Percentiles rank a stretch among this genome's conserved stretches.
These are phyloP conservation scores for Bombus breviceps DNA, from an alignment of 1,140 invertebrate genomes.

Conservation along the genomic window DNA sequence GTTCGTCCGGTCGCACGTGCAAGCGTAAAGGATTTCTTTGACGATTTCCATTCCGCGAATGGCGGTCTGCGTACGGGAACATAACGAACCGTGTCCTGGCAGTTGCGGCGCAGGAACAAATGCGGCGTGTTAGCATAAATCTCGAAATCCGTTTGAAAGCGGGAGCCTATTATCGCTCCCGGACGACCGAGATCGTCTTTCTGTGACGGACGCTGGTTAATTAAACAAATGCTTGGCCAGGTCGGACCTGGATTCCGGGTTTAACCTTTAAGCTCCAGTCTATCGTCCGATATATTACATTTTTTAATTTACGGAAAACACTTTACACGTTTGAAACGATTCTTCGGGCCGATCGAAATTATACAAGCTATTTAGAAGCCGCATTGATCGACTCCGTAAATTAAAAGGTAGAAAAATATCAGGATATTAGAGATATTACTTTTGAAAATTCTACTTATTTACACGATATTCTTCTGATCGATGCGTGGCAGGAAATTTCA, in stretches of 20 bases:
- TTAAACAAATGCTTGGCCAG: constrained; percentile 78
- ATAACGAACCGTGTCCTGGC: constrained; percentile 51
- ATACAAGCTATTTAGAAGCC: no score
- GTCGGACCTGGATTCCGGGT: constrained; percentile 66
- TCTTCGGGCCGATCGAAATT: no score
- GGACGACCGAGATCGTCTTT: constrained; percentile 65
- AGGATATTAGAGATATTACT: no score
- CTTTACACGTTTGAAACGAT: neutral
- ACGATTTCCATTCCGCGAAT: constrained; percentile 51
- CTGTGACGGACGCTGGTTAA: constrained; percentile 71
- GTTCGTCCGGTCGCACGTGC: constrained; percentile 18
- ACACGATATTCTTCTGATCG: no score
- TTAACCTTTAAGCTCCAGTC: constrained; percentile 75
- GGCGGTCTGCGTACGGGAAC: constrained; percentile 36
- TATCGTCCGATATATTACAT: neutral
- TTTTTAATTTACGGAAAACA: neutral
- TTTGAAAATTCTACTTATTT: no score
- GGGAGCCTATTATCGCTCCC: constrained; percentile 79
- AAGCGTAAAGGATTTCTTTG: constrained; percentile 50
- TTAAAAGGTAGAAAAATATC: no score
- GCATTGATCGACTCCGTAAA: no score
- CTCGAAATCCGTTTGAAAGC: constrained; percentile 82
- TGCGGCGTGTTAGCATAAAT: constrained; percentile 82
- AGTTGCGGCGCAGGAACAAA: constrained; percentile 72
- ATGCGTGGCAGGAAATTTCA: no score